These are phyloP conservation scores for Python bivittatus DNA, from an alignment of 2,113 vertebrate genomes.

Conservation along the genomic window DNA sequence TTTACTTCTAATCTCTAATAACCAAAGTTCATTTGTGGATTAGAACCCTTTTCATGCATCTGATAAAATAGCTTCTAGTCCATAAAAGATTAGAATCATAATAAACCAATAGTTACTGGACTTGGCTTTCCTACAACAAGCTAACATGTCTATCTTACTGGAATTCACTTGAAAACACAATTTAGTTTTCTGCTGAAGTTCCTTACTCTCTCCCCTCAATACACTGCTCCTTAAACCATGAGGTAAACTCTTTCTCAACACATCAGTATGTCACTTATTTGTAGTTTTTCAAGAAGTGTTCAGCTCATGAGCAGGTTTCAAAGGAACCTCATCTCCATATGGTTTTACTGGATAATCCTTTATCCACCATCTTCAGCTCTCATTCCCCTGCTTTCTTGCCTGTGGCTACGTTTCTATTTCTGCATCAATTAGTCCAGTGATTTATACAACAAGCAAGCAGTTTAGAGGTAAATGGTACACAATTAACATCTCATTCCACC, in stretches of 20 bases:
- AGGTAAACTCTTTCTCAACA: conserved; percentile 37
- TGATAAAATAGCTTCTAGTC: neutral
- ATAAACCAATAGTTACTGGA: conserved; percentile 2
- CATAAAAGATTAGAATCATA: neutral
- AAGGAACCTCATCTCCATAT: conserved; percentile 90
- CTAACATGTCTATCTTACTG: neutral
- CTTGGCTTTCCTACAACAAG: conserved; percentile 8
- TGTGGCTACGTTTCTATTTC: conserved; percentile 96
- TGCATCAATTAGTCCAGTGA: conserved; percentile 99
- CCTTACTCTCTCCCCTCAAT: neutral
- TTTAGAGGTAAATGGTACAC: conserved; percentile 99
- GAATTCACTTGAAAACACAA: conserved; percentile 41
- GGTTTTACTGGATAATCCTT: conserved; percentile 89
- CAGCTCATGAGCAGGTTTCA: conserved; percentile 82
- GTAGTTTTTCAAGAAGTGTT: conserved; percentile 57
- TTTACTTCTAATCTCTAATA: neutral
- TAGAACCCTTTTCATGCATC: neutral
- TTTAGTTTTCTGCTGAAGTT: conserved; percentile 42
- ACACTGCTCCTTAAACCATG: conserved; percentile 39
- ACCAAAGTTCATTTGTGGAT: neutral
- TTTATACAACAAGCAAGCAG: conserved; percentile 99
- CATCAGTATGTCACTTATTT: conserved; percentile 43
- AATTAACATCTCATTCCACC: conserved; percentile 98
- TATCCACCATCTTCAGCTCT: conserved; percentile 85
- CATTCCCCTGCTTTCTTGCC: conserved; percentile 88